phyloP scores from a whole-genome alignment of 2,888 invertebrate genomes.

The Merodon equestris region DNA sequence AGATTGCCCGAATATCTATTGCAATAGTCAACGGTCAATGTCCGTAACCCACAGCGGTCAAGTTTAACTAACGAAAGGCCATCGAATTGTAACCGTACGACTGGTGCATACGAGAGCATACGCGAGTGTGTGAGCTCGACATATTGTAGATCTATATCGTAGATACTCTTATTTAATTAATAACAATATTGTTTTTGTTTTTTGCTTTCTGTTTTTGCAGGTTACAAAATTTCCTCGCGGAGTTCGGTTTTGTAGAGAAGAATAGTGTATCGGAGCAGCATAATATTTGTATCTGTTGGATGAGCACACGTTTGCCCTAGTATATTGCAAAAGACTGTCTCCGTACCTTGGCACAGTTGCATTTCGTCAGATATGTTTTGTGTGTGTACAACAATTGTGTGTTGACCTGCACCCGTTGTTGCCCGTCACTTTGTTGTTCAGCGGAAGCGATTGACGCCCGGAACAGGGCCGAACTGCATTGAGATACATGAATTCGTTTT shows the following conservation, averaged over 20 bases:
- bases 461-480: conserved; percentile 32
- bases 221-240: too few species aligned
- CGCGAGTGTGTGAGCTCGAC: too few species aligned
- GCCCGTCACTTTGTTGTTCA: not conserved
- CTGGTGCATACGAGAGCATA: not conserved
- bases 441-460: conserved; percentile 24
- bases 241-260: too few species aligned
- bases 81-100: conserved; percentile 3
- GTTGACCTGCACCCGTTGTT: not conserved
- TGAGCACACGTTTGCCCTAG: conserved; percentile 24
- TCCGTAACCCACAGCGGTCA: conserved; percentile 68
- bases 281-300: too few species aligned
- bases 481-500: not conserved
- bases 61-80: conserved; percentile 53
- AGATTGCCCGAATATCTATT: conserved; percentile 32
- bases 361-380: conserved; percentile 15
- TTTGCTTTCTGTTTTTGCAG: not conserved
- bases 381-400: not conserved
- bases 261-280: too few species aligned
- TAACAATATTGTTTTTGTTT: conserved; percentile 12
- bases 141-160: not conserved
- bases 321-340: conserved; percentile 13
- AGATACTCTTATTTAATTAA: conserved; percentile 10
- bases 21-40: conserved; percentile 65
- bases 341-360: conserved; percentile 40